Base-by-base conservation (phyloP, 2,797 vertebrate species). In the Poeciliopsis presidionis region DNA sequence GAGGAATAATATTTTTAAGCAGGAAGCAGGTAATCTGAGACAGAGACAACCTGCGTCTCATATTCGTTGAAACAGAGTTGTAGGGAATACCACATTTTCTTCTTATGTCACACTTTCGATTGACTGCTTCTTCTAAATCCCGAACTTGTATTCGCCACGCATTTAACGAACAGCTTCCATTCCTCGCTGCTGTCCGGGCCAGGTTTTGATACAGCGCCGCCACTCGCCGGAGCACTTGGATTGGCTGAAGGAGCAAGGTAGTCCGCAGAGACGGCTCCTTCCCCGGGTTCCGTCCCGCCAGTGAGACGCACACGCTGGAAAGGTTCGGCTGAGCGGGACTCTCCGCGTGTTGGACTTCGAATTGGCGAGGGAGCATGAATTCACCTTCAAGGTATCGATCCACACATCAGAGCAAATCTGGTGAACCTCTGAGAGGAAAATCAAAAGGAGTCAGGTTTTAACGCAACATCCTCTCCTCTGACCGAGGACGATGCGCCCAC, bases 191-290 rank as follows among this genome's bases (percentile, higher is more conserved):
- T 80, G 11, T 94, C 93, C 95, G 89, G 83, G 69, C 93, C 95
- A 76, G 94, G 90, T 94, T 94, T 96, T 95, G 84, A 55, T 69
- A 25, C 80, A 89, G 84, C 90, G 84, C 93, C 87, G 61, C 86
- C 83, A 78, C 92, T 85, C 78, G 84, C 87, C 82, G 86, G 87
- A 84, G 93, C 86, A 30, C 90, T 91, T 92, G 93, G 95, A 96
- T 95, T 96, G 95, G 95, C 90, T 94, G 88, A 41, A 90, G 92
- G 84, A 91, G 88, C 82, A 89, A 91, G 93, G 94, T 92, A 84
- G 89, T 91, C 90, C 91, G 88, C 84, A 83, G 92, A 88, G 90
- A 86, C 90, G 5, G 90, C 87, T 90, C 88, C 91, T 78, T 87
- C 85, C 88, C 79, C 78, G 73, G 84, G 76, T 80, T 89, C 89